phyloP scores from a whole-genome alignment of 1,140 invertebrate genomes.

The Prorops nasuta region DNA sequence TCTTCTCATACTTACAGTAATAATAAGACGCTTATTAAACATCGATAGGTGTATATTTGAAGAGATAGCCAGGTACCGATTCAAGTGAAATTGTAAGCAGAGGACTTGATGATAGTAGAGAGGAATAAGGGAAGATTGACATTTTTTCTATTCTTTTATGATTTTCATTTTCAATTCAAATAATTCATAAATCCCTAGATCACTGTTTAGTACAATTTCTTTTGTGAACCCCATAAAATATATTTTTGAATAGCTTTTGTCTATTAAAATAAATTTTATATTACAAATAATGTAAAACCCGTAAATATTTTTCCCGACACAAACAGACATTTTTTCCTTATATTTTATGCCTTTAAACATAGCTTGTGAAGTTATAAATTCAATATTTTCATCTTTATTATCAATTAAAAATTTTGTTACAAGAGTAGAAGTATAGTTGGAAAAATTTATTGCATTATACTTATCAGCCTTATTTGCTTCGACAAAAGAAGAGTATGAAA shows the following conservation, averaged over 20 bases:
- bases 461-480: not conserved
- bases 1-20: not conserved
- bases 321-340: slow-evolving; percentile 3
- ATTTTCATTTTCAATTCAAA: not conserved
- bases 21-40: not conserved
- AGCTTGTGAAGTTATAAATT: not conserved
- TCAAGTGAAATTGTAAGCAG: not conserved
- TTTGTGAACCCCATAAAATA: slow-evolving; percentile 2
- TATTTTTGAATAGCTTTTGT: not conserved
- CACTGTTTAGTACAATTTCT: slow-evolving; percentile 5
- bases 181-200: slow-evolving; percentile 11
- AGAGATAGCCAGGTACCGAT: slow-evolving; percentile 6
- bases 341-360: slow-evolving; percentile 9
- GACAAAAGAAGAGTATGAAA: not conserved
- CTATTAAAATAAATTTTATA: slow-evolving; percentile 10
- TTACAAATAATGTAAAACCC: slow-evolving; percentile 7
- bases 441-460: not conserved
- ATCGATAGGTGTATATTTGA: slow-evolving; percentile 3
- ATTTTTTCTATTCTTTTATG: no score
- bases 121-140: slow-evolving; percentile 5
- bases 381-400: not conserved
- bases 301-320: slow-evolving; percentile 8
- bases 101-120: slow-evolving; percentile 1
- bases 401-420: not conserved
- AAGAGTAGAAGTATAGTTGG: not conserved